A percentile compares a stretch with the other conserved stretches of the same genome.
Evolutionary conservation across 2,113 vertebrate species (phyloP).

Genomic region (Phylloscopus trochilus): DNA sequence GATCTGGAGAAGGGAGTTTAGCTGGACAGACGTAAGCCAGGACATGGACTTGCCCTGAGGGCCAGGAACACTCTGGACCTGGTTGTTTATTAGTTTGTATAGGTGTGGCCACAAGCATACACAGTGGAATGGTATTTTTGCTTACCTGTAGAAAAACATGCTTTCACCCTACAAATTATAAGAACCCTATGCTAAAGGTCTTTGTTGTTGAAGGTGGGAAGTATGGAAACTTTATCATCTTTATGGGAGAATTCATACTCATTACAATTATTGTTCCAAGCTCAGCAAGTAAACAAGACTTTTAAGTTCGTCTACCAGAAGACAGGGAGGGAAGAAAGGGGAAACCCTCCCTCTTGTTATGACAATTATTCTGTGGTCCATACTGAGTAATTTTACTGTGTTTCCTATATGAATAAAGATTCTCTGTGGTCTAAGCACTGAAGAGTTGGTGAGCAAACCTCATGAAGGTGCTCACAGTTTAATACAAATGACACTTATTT

Average conservation of each 20-base stretch:
- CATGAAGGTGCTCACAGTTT: conserved; percentile 27
- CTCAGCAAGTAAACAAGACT: neutral
- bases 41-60: neutral
- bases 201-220: neutral
- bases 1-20: neutral
- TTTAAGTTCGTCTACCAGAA: neutral
- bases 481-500: conserved; percentile 64
- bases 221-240: neutral
- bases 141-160: neutral
- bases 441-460: conserved; percentile 28
- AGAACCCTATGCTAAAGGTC: neutral
- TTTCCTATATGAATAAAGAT: neutral
- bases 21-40: neutral
- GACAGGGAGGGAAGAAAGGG: neutral
- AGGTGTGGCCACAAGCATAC: neutral
- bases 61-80: neutral
- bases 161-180: neutral
- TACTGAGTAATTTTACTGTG: neutral
- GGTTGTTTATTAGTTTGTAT: neutral
- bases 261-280: neutral
- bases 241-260: neutral
- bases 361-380: neutral
- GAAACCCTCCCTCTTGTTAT: neutral
- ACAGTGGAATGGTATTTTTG: neutral
- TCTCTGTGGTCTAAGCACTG: neutral